Conservation (phyloP, 2,888 invertebrate species). For the Aphrophora alni region DNA sequence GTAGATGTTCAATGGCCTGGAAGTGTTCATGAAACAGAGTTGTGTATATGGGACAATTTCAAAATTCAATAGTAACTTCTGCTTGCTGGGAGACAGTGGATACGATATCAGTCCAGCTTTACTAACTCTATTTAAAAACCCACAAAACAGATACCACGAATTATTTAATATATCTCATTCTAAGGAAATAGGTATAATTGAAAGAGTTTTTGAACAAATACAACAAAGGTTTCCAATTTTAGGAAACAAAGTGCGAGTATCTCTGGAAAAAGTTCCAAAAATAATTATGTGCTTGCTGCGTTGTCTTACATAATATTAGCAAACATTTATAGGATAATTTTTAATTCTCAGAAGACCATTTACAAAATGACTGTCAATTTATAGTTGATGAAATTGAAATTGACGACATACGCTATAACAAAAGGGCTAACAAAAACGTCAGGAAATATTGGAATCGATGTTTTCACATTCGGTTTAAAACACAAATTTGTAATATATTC, state of each 20-base stretch:
- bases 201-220: conserved; percentile 2
- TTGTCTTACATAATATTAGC: conserved; percentile 4
- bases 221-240: conserved; percentile 6
- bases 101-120: not conserved
- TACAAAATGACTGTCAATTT: no score
- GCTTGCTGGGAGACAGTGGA: not conserved
- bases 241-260: not conserved
- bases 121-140: conserved; percentile 6
- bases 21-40: not conserved
- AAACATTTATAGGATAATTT: not conserved
- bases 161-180: not conserved
- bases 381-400: no score
- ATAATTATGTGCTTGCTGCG: not conserved
- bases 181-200: not conserved
- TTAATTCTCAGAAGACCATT: not conserved
- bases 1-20: not conserved
- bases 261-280: conserved; percentile 4
- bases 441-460: no score
- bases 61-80: conserved; percentile 9
- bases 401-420: no score
- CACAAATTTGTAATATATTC: no score
- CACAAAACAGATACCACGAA: not conserved
- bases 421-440: no score
- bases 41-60: not conserved
- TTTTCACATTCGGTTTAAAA: no score